Evolutionary conservation across 2,113 vertebrate species (phyloP).

Genomic region (Callospermophilus lateralis): DNA sequence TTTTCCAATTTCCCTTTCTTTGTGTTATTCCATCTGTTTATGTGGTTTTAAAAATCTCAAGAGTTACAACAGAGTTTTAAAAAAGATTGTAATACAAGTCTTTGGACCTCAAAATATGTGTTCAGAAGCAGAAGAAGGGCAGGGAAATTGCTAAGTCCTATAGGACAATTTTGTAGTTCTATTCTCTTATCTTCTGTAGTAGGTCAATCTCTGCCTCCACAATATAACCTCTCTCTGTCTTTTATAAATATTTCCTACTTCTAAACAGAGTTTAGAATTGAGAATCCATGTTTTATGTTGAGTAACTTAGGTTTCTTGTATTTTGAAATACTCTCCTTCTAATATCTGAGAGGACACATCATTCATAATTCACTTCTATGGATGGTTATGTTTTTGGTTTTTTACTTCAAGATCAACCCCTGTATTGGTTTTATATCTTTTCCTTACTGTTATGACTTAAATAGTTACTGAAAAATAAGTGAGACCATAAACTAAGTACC

Average conservation of each 20-base stretch:
- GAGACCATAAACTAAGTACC: neutral
- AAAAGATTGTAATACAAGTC: neutral
- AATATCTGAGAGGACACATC: neutral
- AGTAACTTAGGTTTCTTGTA: neutral
- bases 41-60: neutral
- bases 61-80: neutral
- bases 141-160: neutral
- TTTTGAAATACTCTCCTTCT: neutral
- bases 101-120: neutral
- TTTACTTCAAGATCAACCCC: neutral
- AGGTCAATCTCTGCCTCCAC: neutral
- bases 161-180: neutral
- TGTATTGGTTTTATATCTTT: neutral
- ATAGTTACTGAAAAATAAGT: slow-evolving; percentile 45
- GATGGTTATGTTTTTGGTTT: neutral
- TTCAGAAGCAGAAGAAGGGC: neutral
- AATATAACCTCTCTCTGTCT: neutral
- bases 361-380: neutral
- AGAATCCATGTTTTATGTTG: neutral
- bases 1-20: neutral
- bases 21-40: neutral
- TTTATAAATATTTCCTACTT: neutral
- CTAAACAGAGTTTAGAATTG: neutral
- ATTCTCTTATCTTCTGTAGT: neutral
- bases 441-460: neutral